Percentiles rank a stretch among this genome's conserved stretches.
Conservation (phyloP, 1,140 invertebrate species). For the Pissodes strobi region DNA sequence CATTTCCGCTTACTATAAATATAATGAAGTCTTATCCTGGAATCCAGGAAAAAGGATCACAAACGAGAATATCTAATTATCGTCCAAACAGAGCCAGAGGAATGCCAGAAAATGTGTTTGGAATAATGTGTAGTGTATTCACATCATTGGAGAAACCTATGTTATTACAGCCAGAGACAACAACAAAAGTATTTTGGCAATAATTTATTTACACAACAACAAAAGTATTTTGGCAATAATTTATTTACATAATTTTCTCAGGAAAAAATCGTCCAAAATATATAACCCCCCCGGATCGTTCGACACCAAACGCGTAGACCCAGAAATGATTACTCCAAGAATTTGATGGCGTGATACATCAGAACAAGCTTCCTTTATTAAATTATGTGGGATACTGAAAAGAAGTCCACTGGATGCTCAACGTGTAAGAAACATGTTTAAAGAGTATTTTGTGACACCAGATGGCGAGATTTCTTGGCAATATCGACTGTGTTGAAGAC, state of each 20-base stretch:
- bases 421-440: no score
- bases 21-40: conserved; percentile 29
- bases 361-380: not conserved
- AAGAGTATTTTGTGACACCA: not conserved
- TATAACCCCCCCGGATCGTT: no score
- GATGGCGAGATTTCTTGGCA: not conserved
- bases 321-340: no score
- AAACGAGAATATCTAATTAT: conserved; percentile 25
- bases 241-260: not conserved
- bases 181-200: not conserved
- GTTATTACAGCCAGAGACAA: not conserved
- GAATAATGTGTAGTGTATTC: no score
- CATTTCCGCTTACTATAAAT: conserved; percentile 13
- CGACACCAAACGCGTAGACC: no score
- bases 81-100: conserved; percentile 13
- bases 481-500: not conserved
- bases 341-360: not conserved
- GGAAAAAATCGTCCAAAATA: not conserved
- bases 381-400: not conserved
- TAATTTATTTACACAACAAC: not conserved
- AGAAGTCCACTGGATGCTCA: no score
- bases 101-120: no score
- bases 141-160: not conserved
- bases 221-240: not conserved
- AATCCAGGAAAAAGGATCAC: conserved; percentile 16